Conservation (phyloP, 2,113 vertebrate genomes). For the Pluvialis apricaria region DNA sequence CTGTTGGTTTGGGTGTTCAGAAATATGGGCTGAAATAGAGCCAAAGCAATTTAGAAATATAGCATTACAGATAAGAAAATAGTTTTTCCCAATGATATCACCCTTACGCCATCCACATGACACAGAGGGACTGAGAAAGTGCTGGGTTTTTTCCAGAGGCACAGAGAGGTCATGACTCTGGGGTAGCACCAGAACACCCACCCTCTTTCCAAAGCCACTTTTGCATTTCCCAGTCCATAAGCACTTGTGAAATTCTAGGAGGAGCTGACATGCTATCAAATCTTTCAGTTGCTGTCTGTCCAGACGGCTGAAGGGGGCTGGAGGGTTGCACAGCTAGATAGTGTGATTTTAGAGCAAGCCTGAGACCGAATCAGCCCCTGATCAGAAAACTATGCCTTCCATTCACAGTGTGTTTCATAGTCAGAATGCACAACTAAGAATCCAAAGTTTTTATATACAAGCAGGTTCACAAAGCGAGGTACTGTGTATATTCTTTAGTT, state of each 20-base stretch:
- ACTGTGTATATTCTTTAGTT: neutral
- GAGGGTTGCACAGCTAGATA: neutral
- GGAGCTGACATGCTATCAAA: neutral
- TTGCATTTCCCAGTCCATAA: neutral
- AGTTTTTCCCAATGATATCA: neutral
- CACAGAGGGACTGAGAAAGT: neutral
- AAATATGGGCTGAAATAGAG: conserved; percentile 88
- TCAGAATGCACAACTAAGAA: neutral
- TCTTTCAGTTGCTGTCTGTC: neutral
- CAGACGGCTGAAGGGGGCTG: neutral
- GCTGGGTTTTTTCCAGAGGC: neutral
- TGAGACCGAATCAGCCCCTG: neutral
- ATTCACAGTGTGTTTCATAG: neutral
- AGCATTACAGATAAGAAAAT: neutral
- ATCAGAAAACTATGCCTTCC: neutral
- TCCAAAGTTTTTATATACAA: neutral
- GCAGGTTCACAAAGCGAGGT: neutral
- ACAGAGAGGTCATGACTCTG: neutral
- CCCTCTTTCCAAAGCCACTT: neutral
- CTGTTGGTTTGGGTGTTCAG: conserved; percentile 96
- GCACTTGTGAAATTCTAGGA: neutral
- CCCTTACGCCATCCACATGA: neutral
- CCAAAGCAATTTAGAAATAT: neutral
- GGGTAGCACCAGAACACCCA: neutral
- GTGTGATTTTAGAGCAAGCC: neutral